Evolutionary conservation across 2,888 invertebrate species (phyloP).

Genomic region (Eristalinus aeneus): DNA sequence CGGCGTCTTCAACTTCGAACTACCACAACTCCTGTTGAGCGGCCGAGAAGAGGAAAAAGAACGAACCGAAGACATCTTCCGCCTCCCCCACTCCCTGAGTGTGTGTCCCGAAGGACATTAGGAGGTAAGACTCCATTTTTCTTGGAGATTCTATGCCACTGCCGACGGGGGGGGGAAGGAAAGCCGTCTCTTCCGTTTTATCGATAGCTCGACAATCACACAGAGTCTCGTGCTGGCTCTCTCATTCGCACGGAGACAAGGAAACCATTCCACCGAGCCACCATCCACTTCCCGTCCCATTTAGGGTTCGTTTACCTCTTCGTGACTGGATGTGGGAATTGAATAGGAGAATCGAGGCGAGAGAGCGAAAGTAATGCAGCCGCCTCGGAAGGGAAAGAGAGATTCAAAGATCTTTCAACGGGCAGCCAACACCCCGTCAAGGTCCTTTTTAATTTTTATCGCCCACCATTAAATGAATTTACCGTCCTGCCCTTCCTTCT

Average conservation of each 20-base stretch:
- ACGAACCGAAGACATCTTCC: not conserved
- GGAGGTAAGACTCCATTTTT: not conserved
- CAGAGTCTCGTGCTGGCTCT: not conserved
- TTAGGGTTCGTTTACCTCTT: slow-evolving; percentile 62
- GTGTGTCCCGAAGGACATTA: slow-evolving; percentile 28
- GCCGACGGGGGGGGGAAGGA: not conserved
- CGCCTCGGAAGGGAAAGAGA: not conserved
- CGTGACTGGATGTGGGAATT: not conserved
- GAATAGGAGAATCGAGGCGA: not conserved
- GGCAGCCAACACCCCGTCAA: slow-evolving; percentile 13
- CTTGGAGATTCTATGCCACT: not conserved
- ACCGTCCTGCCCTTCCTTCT: not conserved
- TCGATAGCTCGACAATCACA: slow-evolving; percentile 47
- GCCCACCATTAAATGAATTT: not conserved
- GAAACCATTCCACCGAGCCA: not conserved
- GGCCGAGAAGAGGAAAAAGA: slow-evolving; percentile 21
- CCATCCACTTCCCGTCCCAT: slow-evolving; percentile 31
- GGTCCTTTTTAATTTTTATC: slow-evolving; percentile 32
- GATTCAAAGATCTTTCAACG: not conserved
- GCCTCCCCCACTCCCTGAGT: not conserved
- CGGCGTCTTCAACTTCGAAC: slow-evolving; percentile 42
- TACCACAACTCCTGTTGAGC: slow-evolving; percentile 56
- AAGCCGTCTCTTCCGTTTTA: slow-evolving; percentile 46
- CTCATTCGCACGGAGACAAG: slow-evolving; percentile 28
- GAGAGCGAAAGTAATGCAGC: not conserved